Evolutionary conservation across 2,113 vertebrate genomes (phyloP).

Genomic region (Leptosomus discolor): DNA sequence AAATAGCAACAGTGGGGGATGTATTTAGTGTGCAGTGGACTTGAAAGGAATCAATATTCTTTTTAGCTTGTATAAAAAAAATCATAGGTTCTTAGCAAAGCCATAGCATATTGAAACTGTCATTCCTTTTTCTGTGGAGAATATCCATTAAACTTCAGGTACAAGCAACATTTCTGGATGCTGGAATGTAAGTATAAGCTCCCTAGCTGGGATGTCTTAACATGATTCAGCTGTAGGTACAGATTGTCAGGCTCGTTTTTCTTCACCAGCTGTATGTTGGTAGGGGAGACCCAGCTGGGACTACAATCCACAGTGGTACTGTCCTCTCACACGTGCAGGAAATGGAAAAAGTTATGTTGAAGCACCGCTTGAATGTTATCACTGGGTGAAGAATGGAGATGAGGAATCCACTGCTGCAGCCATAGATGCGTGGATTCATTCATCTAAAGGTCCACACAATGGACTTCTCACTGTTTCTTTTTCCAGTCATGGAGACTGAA

Average conservation of each 20-base stretch:
- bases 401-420: background rate
- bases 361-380: background rate
- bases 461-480: background rate
- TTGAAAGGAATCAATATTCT: conserved; percentile 6
- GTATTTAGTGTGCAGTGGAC: background rate
- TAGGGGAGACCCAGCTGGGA: background rate
- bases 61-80: background rate
- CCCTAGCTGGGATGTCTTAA: background rate
- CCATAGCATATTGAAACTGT: background rate
- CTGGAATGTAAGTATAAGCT: background rate
- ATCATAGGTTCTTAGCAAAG: background rate
- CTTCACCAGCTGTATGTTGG: background rate
- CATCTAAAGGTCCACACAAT: background rate
- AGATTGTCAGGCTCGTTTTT: background rate
- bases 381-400: background rate
- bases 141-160: background rate
- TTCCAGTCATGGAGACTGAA: background rate
- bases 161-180: background rate
- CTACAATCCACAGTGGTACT: background rate
- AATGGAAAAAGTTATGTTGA: background rate
- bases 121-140: background rate
- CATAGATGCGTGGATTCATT: background rate
- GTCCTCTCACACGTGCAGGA: background rate
- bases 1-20: background rate
- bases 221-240: background rate